These are phyloP conservation scores for Oithona nana DNA, from an alignment of 2,888 invertebrate species.

Conservation along the genomic window DNA sequence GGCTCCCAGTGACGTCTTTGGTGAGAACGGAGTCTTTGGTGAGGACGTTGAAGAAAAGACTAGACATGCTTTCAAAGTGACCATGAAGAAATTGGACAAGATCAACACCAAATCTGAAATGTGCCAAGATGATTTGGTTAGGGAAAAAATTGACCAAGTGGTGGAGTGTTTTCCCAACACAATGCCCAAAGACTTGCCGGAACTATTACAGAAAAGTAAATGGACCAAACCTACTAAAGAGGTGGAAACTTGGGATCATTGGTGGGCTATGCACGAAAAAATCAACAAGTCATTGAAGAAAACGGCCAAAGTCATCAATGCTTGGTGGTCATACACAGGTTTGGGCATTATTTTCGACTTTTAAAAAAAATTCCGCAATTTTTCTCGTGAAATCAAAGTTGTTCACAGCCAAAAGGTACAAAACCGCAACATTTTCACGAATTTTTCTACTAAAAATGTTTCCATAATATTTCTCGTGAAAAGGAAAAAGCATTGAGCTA, in stretches of 20 bases:
- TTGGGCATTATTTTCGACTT: too few species aligned
- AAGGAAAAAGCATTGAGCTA: too few species aligned
- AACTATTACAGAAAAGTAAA: constrained; percentile 11
- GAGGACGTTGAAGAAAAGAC: constrained; percentile 17
- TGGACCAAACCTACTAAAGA: constrained; percentile 13
- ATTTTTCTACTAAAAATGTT: too few species aligned
- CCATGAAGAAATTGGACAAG: constrained; percentile 16
- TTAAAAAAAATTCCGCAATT: too few species aligned
- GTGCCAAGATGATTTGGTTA: constrained; percentile 12
- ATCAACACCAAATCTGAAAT: not conserved
- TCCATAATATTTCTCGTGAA: too few species aligned
- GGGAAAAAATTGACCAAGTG: constrained; percentile 14
- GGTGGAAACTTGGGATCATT: constrained; percentile 8
- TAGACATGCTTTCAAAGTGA: constrained; percentile 11
- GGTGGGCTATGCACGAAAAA: constrained; percentile 16
- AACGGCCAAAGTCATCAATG: not conserved
- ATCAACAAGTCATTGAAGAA: constrained; percentile 3
- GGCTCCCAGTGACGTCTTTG: constrained; percentile 13
- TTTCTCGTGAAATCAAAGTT: too few species aligned
- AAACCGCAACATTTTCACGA: too few species aligned
- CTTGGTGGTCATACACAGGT: constrained; percentile 14
- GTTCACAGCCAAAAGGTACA: too few species aligned
- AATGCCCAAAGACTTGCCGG: constrained; percentile 10
- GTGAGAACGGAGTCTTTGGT: constrained; percentile 12
- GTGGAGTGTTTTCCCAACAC: constrained; percentile 17